Percentiles rank a stretch among this genome's conserved stretches.
These are phyloP conservation scores for Neoaliturus tenellus DNA, from an alignment of 2,888 invertebrate genomes.

Conservation along the genomic window DNA sequence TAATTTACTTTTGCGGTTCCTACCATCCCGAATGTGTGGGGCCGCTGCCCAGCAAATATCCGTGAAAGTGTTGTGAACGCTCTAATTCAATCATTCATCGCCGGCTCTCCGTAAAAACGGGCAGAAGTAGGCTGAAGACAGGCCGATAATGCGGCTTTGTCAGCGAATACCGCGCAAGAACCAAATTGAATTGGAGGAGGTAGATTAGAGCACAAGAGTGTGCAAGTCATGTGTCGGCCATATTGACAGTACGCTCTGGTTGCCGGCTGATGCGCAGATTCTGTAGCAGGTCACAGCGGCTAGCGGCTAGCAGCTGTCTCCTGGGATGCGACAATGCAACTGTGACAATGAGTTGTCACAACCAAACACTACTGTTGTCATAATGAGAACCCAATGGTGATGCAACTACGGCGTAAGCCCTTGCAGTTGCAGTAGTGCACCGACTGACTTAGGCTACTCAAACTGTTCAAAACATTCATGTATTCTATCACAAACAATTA, in stretches of 20 bases:
- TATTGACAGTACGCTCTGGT: constrained; percentile 10
- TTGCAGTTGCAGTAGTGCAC: neutral
- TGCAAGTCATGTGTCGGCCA: constrained; percentile 35
- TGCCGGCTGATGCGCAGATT: neutral
- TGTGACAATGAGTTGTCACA: neutral
- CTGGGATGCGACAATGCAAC: neutral
- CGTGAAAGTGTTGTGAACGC: neutral
- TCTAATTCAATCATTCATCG: neutral
- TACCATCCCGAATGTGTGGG: neutral
- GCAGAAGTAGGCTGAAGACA: neutral
- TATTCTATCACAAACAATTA: no score
- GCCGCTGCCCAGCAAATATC: neutral
- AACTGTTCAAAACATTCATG: no score
- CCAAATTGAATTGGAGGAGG: constrained; percentile 42
- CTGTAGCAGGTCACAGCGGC: neutral
- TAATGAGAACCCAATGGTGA: neutral
- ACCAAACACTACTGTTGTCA: no score
- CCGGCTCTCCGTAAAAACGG: neutral
- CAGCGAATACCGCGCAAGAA: constrained; percentile 33
- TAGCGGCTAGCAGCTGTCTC: neutral
- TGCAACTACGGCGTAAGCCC: no score
- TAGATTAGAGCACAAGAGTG: constrained; percentile 27
- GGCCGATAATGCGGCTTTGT: neutral
- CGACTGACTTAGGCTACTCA: no score
- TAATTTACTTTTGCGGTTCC: constrained; percentile 5